Base-by-base conservation (phyloP, 2,888 invertebrate genomes). In the Acrobeloides nanus region DNA sequence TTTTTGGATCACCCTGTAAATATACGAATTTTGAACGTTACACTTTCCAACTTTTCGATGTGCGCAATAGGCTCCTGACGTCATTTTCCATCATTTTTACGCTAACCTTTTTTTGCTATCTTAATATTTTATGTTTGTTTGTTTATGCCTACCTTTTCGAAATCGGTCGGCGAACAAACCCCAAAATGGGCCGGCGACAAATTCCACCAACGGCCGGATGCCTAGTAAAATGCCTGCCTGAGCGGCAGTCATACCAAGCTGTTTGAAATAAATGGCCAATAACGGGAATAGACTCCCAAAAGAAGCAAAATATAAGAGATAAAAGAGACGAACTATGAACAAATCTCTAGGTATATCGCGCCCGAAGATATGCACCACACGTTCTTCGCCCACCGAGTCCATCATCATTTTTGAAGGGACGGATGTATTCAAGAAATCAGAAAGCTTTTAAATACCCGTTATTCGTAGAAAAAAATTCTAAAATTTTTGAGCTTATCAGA, bases 201-300 rank as follows among this genome's bases (percentile, higher is more conserved):
- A 93, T 77, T 97, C 95, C 38, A 97, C 87, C 75, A 97, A 88
- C 1, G 95, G 95, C 54, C 97, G 81, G 64, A 89, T 85, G 23
- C 97, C 95, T 65, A 93, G 87, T 15, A 80, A 68, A 17, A 78
- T 65, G 5, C 74, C 74, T 3, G 73, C 66, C 57, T 71, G 61
- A 24, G 29, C 55, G 15, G 46, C 21, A 77, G 92, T 93, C 90
- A 97, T 92, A 51, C 92, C 92, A 84, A 95, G 85, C 80, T 95
- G 95, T 79, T 97, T 99, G 81, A 97, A 97, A 79, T 95, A 99
- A 37, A 97, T 89, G 29, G 92, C 95, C 85, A 97, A 87, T 53
- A 99, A 79, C 0, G 97, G 97, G 75, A 95, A 97, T 15, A 97
- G 81, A 1, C 90, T 90, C 5, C 97, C 97, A 75, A 97, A 97